Evolutionary conservation across 2,113 vertebrate genomes (phyloP).

Genomic region (Burhinus bistriatus): DNA sequence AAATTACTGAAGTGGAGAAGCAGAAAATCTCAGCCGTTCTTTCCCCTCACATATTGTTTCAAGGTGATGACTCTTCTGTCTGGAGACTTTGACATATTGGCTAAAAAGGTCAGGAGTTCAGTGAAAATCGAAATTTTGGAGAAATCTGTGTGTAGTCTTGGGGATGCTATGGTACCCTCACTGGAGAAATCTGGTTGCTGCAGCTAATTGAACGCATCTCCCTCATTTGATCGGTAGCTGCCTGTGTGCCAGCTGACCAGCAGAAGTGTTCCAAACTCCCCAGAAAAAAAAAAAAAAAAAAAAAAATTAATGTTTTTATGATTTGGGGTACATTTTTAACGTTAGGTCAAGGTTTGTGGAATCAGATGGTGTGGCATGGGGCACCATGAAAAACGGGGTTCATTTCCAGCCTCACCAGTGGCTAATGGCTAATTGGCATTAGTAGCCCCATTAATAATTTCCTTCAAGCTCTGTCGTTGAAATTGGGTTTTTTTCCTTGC

Average conservation of each 20-base stretch:
- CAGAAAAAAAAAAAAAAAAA: too few relatives aligned
- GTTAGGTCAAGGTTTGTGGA: background rate
- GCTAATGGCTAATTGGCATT: background rate
- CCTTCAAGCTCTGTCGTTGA: background rate
- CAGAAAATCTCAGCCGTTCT: conserved; percentile 28
- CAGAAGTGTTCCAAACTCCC: background rate
- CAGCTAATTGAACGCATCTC: background rate
- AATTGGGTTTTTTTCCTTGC: background rate
- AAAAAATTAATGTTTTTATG: background rate
- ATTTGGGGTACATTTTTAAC: background rate
- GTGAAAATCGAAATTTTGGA: conserved; percentile 4
- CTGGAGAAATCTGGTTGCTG: background rate
- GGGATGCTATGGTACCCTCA: background rate
- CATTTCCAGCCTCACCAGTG: background rate
- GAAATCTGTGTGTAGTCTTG: background rate
- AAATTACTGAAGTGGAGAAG: conserved; percentile 49
- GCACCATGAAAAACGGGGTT: background rate
- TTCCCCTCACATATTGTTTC: conserved; percentile 32
- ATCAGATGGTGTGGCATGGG: background rate
- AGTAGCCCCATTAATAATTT: background rate
- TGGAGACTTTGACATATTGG: conserved; percentile 63
- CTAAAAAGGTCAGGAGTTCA: conserved; percentile 73
- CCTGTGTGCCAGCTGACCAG: background rate
- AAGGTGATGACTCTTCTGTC: conserved; percentile 69
- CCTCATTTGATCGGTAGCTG: background rate